A percentile compares a stretch with the other conserved stretches of the same genome.
phyloP scores from a whole-genome alignment of 2,113 vertebrate species.

The Dromaius novaehollandiae region DNA sequence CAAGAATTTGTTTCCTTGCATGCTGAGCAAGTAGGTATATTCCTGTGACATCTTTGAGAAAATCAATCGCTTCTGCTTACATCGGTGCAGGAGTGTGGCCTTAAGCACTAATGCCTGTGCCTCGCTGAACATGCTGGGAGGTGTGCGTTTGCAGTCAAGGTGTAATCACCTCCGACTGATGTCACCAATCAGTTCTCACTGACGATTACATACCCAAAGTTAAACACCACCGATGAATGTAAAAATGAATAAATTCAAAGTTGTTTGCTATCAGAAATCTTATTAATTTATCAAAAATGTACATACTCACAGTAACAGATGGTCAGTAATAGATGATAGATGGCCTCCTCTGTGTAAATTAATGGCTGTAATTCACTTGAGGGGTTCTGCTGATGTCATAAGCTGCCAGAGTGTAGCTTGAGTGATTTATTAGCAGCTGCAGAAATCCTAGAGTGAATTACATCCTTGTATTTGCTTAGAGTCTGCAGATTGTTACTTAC shows the following conservation, averaged over 20 bases:
- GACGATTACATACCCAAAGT: background rate
- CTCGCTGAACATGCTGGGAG: rapidly evolving
- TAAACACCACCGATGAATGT: background rate
- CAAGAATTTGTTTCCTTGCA: background rate
- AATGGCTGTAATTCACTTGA: conserved; percentile 63
- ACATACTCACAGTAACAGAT: conserved; percentile 19
- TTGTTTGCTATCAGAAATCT: background rate
- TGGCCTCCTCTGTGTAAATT: conserved; percentile 48
- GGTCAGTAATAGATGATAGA: conserved; percentile 56
- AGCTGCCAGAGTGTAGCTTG: conserved; percentile 46
- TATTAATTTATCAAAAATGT: conserved; percentile 1
- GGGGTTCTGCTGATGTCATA: conserved; percentile 61
- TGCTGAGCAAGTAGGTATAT: background rate
- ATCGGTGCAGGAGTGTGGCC: background rate
- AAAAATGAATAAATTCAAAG: background rate
- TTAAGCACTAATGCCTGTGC: background rate
- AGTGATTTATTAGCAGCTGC: conserved; percentile 67
- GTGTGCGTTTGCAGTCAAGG: rapidly evolving
- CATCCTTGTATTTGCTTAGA: background rate
- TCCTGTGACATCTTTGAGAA: background rate
- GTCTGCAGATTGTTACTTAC: conserved; percentile 5
- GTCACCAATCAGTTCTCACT: background rate
- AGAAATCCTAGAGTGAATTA: conserved; percentile 48
- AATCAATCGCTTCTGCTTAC: background rate
- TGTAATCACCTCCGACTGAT: background rate